Evolutionary conservation across 2,113 vertebrate genomes (phyloP).

Genomic region (Ochotona princeps): DNA sequence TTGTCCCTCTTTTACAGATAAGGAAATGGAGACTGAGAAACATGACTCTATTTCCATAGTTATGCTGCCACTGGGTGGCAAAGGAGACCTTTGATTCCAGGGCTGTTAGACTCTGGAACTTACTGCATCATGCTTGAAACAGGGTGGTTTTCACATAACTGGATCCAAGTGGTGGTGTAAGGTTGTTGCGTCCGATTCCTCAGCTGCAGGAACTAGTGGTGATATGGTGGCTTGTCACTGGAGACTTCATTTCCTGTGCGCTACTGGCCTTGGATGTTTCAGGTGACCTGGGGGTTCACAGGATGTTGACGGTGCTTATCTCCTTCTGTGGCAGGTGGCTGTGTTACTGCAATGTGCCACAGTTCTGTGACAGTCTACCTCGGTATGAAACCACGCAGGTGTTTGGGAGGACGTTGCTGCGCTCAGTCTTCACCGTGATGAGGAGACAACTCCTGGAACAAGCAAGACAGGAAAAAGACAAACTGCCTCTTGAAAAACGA

Average conservation of each 20-base stretch:
- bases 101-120: not conserved
- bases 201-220: not conserved
- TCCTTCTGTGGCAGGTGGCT: slow-evolving; percentile 91
- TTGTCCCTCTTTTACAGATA: not conserved
- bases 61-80: not conserved
- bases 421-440: slow-evolving; percentile 98
- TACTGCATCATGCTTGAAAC: not conserved
- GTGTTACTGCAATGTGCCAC: slow-evolving; percentile 98
- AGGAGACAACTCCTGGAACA: slow-evolving; percentile 97
- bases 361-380: slow-evolving; percentile 99
- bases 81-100: not conserved
- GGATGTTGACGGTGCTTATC: not conserved
- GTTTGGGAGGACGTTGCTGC: slow-evolving; percentile 95
- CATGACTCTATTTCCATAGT: not conserved
- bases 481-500: slow-evolving; percentile 96
- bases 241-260: not conserved
- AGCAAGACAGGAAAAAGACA: slow-evolving; percentile 98
- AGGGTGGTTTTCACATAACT: not conserved
- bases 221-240: not conserved
- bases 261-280: not conserved
- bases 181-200: too few species aligned
- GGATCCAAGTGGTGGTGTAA: accelerated
- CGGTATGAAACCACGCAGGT: slow-evolving; percentile 98
- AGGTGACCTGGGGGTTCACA: too few species aligned
- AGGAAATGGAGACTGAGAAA: not conserved